Evolutionary conservation across 1,140 invertebrate species (phyloP).

Genomic region (Nomia melanderi): DNA sequence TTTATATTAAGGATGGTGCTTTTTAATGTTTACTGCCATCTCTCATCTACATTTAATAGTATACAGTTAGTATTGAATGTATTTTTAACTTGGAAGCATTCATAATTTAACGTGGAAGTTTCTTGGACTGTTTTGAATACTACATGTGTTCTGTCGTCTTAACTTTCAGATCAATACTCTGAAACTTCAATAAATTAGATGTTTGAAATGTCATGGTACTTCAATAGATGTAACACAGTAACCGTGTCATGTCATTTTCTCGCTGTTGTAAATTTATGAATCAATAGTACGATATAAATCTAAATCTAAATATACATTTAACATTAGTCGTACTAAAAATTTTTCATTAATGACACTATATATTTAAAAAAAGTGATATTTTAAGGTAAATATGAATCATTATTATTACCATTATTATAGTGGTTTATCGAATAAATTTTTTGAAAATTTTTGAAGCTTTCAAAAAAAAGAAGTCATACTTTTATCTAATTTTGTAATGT

Average conservation of each 20-base stretch:
- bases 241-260: background rate
- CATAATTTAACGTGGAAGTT: background rate
- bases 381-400: background rate
- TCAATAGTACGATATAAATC: background rate
- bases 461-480: background rate
- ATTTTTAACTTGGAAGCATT: background rate
- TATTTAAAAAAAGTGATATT: background rate
- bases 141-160: background rate
- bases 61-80: background rate
- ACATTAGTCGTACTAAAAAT: background rate
- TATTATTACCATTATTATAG: background rate
- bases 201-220: background rate
- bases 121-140: background rate
- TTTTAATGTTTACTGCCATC: background rate
- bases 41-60: background rate
- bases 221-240: background rate
- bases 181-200: background rate
- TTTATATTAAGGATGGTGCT: background rate
- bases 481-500: background rate
- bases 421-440: background rate
- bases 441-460: background rate
- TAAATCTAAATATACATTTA: conserved; percentile 9
- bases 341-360: background rate
- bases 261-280: background rate
- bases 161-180: background rate